Base-by-base conservation (phyloP, 2,113 vertebrate species). In the Plestiodon gilberti region DNA sequence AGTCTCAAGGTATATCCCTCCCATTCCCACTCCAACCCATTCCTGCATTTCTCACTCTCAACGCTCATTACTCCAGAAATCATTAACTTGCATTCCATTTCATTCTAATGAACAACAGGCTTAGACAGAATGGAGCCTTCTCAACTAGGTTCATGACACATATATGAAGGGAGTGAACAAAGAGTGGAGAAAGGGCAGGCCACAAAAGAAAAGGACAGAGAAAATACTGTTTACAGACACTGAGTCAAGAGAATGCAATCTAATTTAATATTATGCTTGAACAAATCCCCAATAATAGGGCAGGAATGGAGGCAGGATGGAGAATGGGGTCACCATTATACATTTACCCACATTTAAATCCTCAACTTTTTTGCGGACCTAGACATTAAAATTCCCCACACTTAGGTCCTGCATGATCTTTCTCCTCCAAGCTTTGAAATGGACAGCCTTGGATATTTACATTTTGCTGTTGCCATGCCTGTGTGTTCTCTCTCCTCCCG, bases 211-310 rank as follows among this genome's bases (percentile, higher is more conserved):
- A 92, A 62, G 8, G 81, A 81, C 57, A 89, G 74, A 73, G 35
- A 52, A 85, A 88, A 89, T 15, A 20, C 2, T 67, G 48, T 78
- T 91, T 67, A 81, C 83, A 82, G 84, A 83, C 81, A 71, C 82
- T 87, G 81, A 57, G 85, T 33, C 76, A 87, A 13, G 76, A 69
- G 4, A 57, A 80, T 28, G 81, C 74, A 74, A 73, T 3, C 82
- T 90, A 87, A 22, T 91, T 88, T 81, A 74, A 87, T 83, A 59
- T 90, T 90, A 92, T 74, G 85, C 86, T 83, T 74, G 86, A 82
- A 90, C 65, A 87, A 92, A 87, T 35, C n/a, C 71, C 35, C 17
- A 91, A 91, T 78, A 92, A 81, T 1, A 17, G 80, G 40, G 35
- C n/a, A 81, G 75, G n/a, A 80, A 20, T 0, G 61, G 82, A 82